Conservation (phyloP, 1,140 invertebrate species). For the Neodiprion lecontei region DNA sequence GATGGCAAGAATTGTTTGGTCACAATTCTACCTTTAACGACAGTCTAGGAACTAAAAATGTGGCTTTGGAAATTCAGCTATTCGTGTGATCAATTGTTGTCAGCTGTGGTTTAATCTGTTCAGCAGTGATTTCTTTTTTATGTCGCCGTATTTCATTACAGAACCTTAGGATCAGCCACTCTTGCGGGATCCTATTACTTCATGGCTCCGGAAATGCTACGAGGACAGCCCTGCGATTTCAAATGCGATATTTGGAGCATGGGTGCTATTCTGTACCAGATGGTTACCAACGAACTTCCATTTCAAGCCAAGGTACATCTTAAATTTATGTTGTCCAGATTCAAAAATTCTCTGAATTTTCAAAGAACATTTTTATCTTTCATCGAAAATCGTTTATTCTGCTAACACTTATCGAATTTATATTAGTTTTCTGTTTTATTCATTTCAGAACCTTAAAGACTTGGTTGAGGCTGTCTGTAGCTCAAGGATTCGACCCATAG, state of each 20-base stretch:
- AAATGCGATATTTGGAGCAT: constrained; percentile 88
- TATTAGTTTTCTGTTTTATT: neutral
- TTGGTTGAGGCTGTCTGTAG: constrained; percentile 40
- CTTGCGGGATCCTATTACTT: constrained; percentile 87
- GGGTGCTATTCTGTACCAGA: constrained; percentile 84
- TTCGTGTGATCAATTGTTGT: no score
- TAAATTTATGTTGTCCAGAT: constrained; percentile 31
- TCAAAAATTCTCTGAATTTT: constrained; percentile 7
- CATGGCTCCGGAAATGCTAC: constrained; percentile 85
- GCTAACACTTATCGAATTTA: constrained; percentile 3
- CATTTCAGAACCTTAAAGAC: constrained; percentile 36
- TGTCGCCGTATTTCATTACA: constrained; percentile 42
- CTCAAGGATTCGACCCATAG: constrained; percentile 38
- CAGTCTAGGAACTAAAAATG: no score
- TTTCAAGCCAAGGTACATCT: constrained; percentile 67
- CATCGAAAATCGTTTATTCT: neutral
- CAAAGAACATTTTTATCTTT: neutral
- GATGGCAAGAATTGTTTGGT: constrained; percentile 10
- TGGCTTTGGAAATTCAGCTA: no score
- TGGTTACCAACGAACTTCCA: constrained; percentile 67
- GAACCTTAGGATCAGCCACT: constrained; percentile 53
- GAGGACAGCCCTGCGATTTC: constrained; percentile 74
- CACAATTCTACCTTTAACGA: no score
- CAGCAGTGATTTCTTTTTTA: constrained; percentile 21
- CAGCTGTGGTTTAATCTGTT: neutral